Evolutionary conservation across 2,113 vertebrate species (phyloP), one percentile per base, ranked within the genome.

Genomic region (Anseranas semipalmata): DNA sequence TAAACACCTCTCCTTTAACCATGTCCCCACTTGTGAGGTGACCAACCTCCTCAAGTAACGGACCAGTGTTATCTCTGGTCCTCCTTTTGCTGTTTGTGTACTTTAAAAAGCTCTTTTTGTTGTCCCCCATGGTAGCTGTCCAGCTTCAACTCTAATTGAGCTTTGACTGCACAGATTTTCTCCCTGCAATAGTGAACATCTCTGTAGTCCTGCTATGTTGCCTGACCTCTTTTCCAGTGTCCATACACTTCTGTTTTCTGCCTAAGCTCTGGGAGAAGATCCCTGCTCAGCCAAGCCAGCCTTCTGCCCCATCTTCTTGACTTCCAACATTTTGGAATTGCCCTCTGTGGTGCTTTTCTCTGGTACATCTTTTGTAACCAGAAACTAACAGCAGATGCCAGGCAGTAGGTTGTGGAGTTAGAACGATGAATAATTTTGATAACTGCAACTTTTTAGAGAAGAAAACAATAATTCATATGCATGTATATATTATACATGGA

Each of bases 391-490:
- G 21, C 8, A 55, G 10, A 20, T 43, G 10, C 19, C 39, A 68
- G 4, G 37, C 25, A 91, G 76, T 19, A 39, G 9, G 6, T 18
- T 46, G 6, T 56, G 32, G 33, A 81, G 14, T 52, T 70, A 27
- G 45, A 21, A 14, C 4, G 37, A 18, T 45, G 25, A 93, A 25
- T 63, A 63, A 12, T 41, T 68, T 66, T 56, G 8, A 3, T 50
- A 58, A 18, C 8, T 85, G 2, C 5, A 28, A 10, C 19, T 30
- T 55, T 68, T 28, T 53, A 33, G 55, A 37, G 6, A 28, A 80
- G 67, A 85, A 70, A 18, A 0, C 2, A 4, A 3, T 15, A 19
- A 35, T 10, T 48, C 12, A 3, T 24, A 45, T 2, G 0, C 8
- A 27, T 58, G 19, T 53, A 79, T 70, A 62, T 1, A 1, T 59